phyloP scores from a whole-genome alignment of 2,113 vertebrate genomes.

The Sus scrofa region T2T-Sscrofa CM000822.6:27493501-27494000 shows the following conservation, averaged over 20 bases:
- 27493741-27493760: background rate
- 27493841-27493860: conserved; percentile 56
- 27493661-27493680: conserved; percentile 30
- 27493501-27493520: conserved; percentile 69
- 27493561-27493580: conserved; percentile 63
- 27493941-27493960: conserved; percentile 28
- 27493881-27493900: conserved; percentile 49
- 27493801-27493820: background rate
- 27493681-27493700: conserved; percentile 42
- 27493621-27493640: conserved; percentile 45
- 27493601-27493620: conserved; percentile 54
- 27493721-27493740: conserved; percentile 49
- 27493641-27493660: conserved; percentile 49
- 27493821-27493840: conserved; percentile 8
- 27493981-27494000: background rate
- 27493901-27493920: conserved; percentile 6
- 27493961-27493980: background rate
- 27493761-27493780: background rate
- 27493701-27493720: background rate
- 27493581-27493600: background rate
- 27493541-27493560: conserved; percentile 36
- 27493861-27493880: conserved; percentile 42
- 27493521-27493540: conserved; percentile 55
- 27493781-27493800: conserved; percentile 62
- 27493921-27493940: conserved; percentile 48